Base-by-base conservation (phyloP, 2,888 invertebrate genomes). In the Ormyrus nitidulus region DNA sequence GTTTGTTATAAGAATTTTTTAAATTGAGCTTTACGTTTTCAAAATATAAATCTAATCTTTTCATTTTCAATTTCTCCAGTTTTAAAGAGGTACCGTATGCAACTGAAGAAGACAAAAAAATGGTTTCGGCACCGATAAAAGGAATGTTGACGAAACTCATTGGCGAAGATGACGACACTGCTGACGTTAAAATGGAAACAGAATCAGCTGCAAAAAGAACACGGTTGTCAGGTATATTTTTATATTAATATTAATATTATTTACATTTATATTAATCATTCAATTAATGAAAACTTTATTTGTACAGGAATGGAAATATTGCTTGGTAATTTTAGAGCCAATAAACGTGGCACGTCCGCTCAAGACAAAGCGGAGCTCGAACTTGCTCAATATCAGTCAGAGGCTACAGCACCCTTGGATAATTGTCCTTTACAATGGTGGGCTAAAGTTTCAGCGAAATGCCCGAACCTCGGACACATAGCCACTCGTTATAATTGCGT, bases 361-460 rank as follows among this genome's bases (percentile, higher is more conserved):
- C 89, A 90, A 74, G 91, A 92, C 79, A 90, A 90, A 73, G 91
- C 91, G 0, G 90, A 91, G 76, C 86, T 91, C 10, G 92, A 92
- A 83, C 84, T 92, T 48, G 89, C 90, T 1, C 91, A 91, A 72
- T 92, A 92, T 84, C 91, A 91, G 75, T 91, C 91, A 2, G 92
- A 92, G 81, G 86, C 89, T 0, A 89, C 90, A 4, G 91, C 91
- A 13, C 86, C 91, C 7, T 85, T 92, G 0, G 91, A 91, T 83
- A 89, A 88, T 72, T 91, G 91, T 83, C 92, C 92, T 2, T 83
- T 92, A n/a, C 89, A 91, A 66, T 92, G 91, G 91, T 92, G 92
- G 92, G 84, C 87, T 0, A 87, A 88, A 81, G 87, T 87, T 4
- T 86, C 88, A 0, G 88, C 89, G 2, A 91, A 91, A 82, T 92